phyloP scores from a whole-genome alignment of 53 echinoderm and acorn worm genomes.

The Mesocentrotus franciscanus region DNA sequence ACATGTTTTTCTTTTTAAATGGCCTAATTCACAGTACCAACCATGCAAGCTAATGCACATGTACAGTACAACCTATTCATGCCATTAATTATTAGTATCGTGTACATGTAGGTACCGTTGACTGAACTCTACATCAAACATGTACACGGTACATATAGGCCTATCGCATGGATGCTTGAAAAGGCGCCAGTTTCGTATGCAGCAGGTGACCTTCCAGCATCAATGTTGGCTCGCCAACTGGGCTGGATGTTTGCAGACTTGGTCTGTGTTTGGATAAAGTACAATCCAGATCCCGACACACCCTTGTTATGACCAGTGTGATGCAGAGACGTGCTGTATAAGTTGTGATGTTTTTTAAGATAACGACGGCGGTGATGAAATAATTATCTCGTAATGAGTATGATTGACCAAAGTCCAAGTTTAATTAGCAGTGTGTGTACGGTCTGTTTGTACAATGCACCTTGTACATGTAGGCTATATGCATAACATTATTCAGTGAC shows the following conservation, averaged over 20 bases:
- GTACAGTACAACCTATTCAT: too few relatives aligned
- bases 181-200: constrained; percentile 22
- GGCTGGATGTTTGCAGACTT: constrained; percentile 18
- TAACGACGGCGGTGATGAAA: background rate
- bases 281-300: constrained; percentile 9
- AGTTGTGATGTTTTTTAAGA: constrained; percentile 36
- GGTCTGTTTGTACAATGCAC: background rate
- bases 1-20: too few relatives aligned
- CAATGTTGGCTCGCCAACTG: background rate
- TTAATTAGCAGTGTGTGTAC: constrained; percentile 7
- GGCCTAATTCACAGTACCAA: too few relatives aligned
- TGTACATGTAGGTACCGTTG: background rate
- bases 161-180: constrained; percentile 2
- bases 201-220: background rate
- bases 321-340: background rate
- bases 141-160: background rate
- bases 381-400: constrained; percentile 29
- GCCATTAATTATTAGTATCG: too few relatives aligned
- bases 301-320: constrained; percentile 27
- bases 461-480: too few relatives aligned
- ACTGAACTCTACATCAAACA: background rate
- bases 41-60: too few relatives aligned
- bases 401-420: constrained; percentile 49
- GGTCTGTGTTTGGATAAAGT: constrained; percentile 21
- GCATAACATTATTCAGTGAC: background rate